Evolutionary conservation across 1,140 invertebrate species (phyloP), one percentile per base, ranked within the genome.

Genomic region (Leguminivora glycinivorella): DNA sequence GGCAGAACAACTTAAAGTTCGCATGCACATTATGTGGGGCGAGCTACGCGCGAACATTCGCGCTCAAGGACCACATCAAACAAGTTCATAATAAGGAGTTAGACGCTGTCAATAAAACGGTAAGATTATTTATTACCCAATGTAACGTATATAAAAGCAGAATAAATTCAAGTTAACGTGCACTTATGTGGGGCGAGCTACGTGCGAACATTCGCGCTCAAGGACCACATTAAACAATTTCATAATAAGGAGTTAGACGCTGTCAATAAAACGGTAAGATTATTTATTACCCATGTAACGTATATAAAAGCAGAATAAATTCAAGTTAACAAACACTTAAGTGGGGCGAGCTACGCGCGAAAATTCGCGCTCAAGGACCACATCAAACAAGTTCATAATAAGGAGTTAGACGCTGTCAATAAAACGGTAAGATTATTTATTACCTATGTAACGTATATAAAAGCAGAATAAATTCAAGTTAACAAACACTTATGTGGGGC

Each of bases 11-110:
- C 80, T 83, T 95, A 0, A 96, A 95, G 75, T 95, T 94, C 75
- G 93, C 93, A 67, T 96, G 95, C 75, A 85, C 92, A 47, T 83
- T 94, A n/a, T 96, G 95, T 79, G 95, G 95, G 5, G 95, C 95
- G 0, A 94, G 93, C 38, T 96, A 96, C 81, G 95, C 95, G 3
- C 89, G 95, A 0, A 92, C 94, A 0, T 96, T 95, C 87, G 95
- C 95, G 0, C 82, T 96, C 6, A 94, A 94, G 69, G 94, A 95
- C 80, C 95, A 96, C 79, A 85, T 96, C 69, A 95, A 93, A 43
- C 92, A 93, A 12, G 93, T 93, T 22, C 94, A 94, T 71, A 75
- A 81, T 9, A 52, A 72, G 22, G 77, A 78, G 12, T 29, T 68
- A 1, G 73, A 76, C 4, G 66, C 63, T 43, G 17, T 52, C 2